These are phyloP conservation scores for Micromussa lordhowensis DNA, from an alignment of 92 coral and sea anemone genomes.

Conservation along the genomic window DNA sequence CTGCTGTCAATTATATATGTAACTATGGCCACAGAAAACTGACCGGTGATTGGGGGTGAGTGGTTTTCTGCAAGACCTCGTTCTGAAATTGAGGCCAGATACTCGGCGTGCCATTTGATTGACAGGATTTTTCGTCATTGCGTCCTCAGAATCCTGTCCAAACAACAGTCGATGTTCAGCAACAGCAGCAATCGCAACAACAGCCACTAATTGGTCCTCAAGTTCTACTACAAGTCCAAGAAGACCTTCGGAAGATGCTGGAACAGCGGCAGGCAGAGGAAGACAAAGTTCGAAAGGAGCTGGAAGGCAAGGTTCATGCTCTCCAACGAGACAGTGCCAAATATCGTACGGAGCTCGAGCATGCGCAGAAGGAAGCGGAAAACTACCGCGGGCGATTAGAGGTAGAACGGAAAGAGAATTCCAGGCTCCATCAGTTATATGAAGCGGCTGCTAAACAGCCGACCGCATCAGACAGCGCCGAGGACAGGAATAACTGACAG, in stretches of 20 bases:
- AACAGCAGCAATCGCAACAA: conserved; percentile 27
- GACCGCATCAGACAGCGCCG: not conserved
- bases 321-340: conserved; percentile 92
- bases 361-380: conserved; percentile 96
- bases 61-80: not conserved
- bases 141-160: conserved; percentile 16
- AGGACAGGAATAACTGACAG: not conserved
- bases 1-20: not conserved
- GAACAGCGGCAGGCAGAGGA: conserved; percentile 91
- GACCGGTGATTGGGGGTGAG: not conserved
- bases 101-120: not conserved
- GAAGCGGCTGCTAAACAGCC: conserved; percentile 69
- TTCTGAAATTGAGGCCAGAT: not conserved
- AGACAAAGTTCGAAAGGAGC: conserved; percentile 82
- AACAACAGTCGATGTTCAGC: conserved; percentile 45
- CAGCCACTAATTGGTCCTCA: conserved; percentile 46
- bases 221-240: conserved; percentile 86
- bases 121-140: not conserved
- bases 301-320: conserved; percentile 88
- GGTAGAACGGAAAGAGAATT: conserved; percentile 77
- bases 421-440: conserved; percentile 76
- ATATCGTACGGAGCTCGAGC: conserved; percentile 87
- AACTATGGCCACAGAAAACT: not conserved
- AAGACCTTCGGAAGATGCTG: conserved; percentile 88
- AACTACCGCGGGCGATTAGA: conserved; percentile 88